Evolutionary conservation across 2,888 invertebrate genomes (phyloP), one percentile per base, ranked within the genome.

Genomic region (Synergus itoensis): DNA sequence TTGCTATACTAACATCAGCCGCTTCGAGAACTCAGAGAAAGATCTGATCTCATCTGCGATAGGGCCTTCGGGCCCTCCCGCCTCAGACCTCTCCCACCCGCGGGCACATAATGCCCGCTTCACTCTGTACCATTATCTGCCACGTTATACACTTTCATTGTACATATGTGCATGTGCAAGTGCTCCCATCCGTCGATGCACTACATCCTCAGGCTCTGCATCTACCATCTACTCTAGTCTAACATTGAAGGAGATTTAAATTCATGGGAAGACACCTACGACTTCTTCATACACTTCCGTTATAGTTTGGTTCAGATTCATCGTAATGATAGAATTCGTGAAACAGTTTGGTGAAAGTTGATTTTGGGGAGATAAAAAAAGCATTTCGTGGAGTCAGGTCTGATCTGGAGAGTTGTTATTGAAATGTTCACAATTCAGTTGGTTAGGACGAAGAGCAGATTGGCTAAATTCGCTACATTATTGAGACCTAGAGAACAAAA

Each of bases 1-100:
- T 91, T 90, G 90, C 89, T 92, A 90, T 91, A 91, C 91, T 90
- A 91, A 91, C 91, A 91, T 90, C 81, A 84, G 81, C 79, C 82
- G 78, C 82, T 84, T 81, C 80, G 75, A 81, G 85, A 83, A 82
- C 84, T 84, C 76, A 81, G 69, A 77, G 80, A 78, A 86, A 89
- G 88, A 89, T 89, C 88, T 85, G 89, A 90, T 91, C 89, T 89
- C 88, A 89, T 89, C 87, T 85, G 85, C 89, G 90, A 90, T 90
- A 90, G 88, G 87, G 85, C 83, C 82, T 83, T 81, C 79, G 67
- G 80, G 78, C 81, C 80, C 80, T 81, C 80, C 73, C 73, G 73
- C 53, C 40, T n/a, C 69, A 69, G n/a, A 18, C 53, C 53, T 40
- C 73, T 73, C 53, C 53, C 73, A 73, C 73, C 73, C 53, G 53